These are phyloP conservation scores for Zaprionus capensis DNA, from an alignment of 1,140 invertebrate species.

Conservation along the genomic window DNA sequence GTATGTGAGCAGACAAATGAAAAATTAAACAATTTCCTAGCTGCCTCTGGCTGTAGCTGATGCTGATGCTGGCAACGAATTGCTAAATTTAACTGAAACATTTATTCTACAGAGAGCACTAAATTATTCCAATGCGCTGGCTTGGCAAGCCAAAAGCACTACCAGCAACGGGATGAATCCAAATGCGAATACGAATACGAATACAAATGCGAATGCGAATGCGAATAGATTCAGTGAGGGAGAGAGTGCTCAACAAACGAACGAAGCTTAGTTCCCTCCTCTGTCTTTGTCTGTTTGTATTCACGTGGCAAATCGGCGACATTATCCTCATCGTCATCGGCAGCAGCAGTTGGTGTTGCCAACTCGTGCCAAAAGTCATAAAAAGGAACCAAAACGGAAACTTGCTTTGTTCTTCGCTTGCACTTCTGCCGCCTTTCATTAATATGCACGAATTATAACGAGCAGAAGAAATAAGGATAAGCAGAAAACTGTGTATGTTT, in stretches of 20 bases:
- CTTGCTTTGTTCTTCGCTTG: constrained; percentile 19
- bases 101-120: constrained; percentile 75
- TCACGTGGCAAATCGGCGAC: constrained; percentile 73
- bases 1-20: constrained; percentile 58
- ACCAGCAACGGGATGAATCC: constrained; percentile 12
- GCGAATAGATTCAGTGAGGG: constrained; percentile 20
- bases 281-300: constrained; percentile 53
- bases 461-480: constrained; percentile 21
- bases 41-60: constrained; percentile 33
- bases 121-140: constrained; percentile 65
- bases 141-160: constrained; percentile 35
- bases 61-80: constrained; percentile 60
- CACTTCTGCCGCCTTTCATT: constrained; percentile 38
- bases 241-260: not conserved
- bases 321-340: constrained; percentile 59
- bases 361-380: constrained; percentile 71
- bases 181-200: constrained; percentile 12
- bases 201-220: constrained; percentile 11
- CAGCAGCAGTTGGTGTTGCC: constrained; percentile 30
- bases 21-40: constrained; percentile 80
- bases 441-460: constrained; percentile 65
- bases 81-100: constrained; percentile 80
- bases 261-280: constrained; percentile 11
- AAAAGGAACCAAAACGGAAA: constrained; percentile 31
- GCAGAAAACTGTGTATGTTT: constrained; percentile 1